These are phyloP conservation scores for Rapana venosa DNA, from an alignment of 2,888 invertebrate genomes.

Conservation along the genomic window DNA sequence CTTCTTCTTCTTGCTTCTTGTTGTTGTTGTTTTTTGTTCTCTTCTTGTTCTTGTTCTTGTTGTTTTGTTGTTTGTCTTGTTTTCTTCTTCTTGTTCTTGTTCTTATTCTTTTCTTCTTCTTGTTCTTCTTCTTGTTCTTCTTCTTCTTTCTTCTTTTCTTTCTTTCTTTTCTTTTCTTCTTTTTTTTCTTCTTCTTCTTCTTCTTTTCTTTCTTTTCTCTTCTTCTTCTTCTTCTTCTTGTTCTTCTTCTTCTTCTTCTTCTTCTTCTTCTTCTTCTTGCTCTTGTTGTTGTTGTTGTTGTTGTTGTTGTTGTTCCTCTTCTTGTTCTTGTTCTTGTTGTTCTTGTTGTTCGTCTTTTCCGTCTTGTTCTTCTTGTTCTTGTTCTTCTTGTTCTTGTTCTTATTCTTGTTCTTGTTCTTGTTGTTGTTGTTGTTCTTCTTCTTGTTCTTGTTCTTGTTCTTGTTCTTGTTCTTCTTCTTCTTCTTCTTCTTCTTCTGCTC, in stretches of 20 bases:
- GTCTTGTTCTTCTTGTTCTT: not conserved
- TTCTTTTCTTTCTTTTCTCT: no score
- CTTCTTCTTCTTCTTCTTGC: not conserved
- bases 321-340: no score
- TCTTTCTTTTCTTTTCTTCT: no score
- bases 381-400: not conserved
- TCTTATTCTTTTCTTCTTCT: no score
- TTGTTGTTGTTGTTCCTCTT: not conserved
- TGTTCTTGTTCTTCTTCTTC: not conserved
- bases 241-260: not conserved
- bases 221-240: not conserved
- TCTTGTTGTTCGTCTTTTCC: not conserved
- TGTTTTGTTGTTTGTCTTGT: no score
- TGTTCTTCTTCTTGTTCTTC: no score
- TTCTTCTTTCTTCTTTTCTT: no score
- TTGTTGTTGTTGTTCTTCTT: not conserved
- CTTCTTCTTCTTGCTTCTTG: no score
- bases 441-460: not conserved
- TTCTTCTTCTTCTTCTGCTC: not conserved
- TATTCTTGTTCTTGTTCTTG: not conserved
- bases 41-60: no score
- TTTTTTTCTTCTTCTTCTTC: no score
- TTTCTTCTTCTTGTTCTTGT: no score
- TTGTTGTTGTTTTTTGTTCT: no score
- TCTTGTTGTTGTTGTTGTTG: not conserved